Percentiles rank a stretch among this genome's conserved stretches.
Evolutionary conservation across 1,140 invertebrate species (phyloP).

Genomic region (Prorops nasuta): DNA sequence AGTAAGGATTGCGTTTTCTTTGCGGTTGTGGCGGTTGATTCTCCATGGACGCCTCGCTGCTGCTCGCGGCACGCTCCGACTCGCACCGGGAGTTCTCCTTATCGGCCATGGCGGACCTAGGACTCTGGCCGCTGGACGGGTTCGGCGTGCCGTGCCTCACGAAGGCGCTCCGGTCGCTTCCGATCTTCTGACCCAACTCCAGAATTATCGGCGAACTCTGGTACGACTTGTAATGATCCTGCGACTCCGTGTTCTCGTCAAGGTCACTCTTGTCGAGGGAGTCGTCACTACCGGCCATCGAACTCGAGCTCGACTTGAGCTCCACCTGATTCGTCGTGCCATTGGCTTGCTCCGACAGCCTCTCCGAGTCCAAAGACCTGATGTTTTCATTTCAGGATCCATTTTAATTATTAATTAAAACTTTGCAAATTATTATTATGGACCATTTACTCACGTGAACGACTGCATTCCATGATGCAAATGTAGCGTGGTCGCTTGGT

Average conservation of each 20-base stretch:
- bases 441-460: constrained; percentile 31
- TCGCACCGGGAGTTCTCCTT: constrained; percentile 6
- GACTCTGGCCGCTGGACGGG: constrained; percentile 21
- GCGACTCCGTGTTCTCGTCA: constrained; percentile 56
- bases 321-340: constrained; percentile 37
- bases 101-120: constrained; percentile 15
- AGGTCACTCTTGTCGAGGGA: constrained; percentile 63
- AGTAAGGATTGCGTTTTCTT: constrained; percentile 78
- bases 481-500: constrained; percentile 48
- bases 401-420: too few species aligned
- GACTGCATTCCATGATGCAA: constrained; percentile 48
- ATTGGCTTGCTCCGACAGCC: constrained; percentile 56
- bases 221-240: constrained; percentile 44
- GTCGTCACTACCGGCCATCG: constrained; percentile 63
- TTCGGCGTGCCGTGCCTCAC: constrained; percentile 37
- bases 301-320: constrained; percentile 51
- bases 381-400: neutral
- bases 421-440: too few species aligned
- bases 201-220: constrained; percentile 42
- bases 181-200: constrained; percentile 47
- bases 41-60: constrained; percentile 30
- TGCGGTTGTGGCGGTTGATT: constrained; percentile 31
- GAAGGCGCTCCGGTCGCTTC: constrained; percentile 45
- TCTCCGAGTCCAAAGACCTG: constrained; percentile 56
- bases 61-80: constrained; percentile 25